Conservation (phyloP, 2,113 vertebrate genomes). For the Fregetta grallaria region DNA sequence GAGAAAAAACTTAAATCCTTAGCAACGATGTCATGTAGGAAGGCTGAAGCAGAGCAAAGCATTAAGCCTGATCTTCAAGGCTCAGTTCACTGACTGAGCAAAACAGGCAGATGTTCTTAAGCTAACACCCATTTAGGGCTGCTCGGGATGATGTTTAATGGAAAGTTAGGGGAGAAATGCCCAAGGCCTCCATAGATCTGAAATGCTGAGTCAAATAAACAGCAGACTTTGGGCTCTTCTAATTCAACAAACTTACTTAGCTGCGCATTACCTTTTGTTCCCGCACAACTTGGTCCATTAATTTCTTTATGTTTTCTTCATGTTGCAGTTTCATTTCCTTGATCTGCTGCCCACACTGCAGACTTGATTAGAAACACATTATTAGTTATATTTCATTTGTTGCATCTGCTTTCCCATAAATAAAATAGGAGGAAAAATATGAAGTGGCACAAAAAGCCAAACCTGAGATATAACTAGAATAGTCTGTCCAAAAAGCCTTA, state of each 20-base stretch:
- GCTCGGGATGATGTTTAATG: background rate
- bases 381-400: constrained; percentile 20
- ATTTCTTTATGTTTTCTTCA: constrained; percentile 86
- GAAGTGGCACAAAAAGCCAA: background rate
- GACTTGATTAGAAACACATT: constrained; percentile 76
- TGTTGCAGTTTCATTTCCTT: constrained; percentile 88
- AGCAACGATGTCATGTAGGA: background rate
- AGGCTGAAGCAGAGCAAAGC: background rate
- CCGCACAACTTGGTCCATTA: constrained; percentile 75
- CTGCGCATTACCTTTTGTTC: constrained; percentile 72
- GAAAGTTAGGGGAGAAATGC: background rate
- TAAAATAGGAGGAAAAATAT: background rate
- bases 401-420: background rate
- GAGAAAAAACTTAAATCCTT: background rate
- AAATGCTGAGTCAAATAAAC: background rate
- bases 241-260: background rate
- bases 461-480: background rate
- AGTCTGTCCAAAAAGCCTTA: background rate
- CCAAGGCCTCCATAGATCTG: background rate
- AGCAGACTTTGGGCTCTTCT: background rate
- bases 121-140: background rate
- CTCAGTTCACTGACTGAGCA: background rate
- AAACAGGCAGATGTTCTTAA: background rate
- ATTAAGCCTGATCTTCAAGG: background rate
- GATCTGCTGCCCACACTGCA: constrained; percentile 95